Percentiles rank a stretch among this genome's conserved stretches.
Evolutionary conservation across 2,888 invertebrate species (phyloP).

Genomic region (Plebejus anna): DNA sequence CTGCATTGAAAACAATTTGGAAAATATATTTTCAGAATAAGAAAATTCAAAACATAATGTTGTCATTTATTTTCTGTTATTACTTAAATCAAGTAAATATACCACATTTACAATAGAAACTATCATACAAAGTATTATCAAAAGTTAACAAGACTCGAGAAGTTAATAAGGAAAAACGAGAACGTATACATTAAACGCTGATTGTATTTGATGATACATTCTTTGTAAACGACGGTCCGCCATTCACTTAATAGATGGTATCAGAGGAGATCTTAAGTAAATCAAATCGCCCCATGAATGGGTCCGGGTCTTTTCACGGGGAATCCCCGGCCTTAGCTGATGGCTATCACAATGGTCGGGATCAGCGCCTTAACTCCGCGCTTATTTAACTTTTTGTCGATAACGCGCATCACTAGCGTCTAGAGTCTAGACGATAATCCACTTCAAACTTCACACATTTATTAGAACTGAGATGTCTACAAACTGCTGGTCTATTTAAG

Average conservation of each 20-base stretch:
- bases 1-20: background rate
- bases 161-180: constrained; percentile 26
- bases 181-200: constrained; percentile 39
- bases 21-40: background rate
- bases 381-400: constrained; percentile 63
- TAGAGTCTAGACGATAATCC: constrained; percentile 53
- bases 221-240: constrained; percentile 59
- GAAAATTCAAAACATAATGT: no score
- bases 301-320: constrained; percentile 71
- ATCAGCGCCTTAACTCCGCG: constrained; percentile 72
- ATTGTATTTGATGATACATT: constrained; percentile 41
- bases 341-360: constrained; percentile 76
- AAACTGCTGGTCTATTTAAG: background rate
- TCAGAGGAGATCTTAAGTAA: constrained; percentile 77
- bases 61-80: no score
- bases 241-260: constrained; percentile 75
- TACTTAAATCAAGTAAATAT: no score
- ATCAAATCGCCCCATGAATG: constrained; percentile 79
- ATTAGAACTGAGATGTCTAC: background rate
- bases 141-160: background rate
- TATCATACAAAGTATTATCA: background rate
- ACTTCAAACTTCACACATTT: constrained; percentile 34
- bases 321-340: constrained; percentile 66
- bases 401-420: constrained; percentile 45
- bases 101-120: no score